Evolutionary conservation across 2,888 invertebrate genomes (phyloP).

Genomic region (Petrolisthes cinctipes): DNA sequence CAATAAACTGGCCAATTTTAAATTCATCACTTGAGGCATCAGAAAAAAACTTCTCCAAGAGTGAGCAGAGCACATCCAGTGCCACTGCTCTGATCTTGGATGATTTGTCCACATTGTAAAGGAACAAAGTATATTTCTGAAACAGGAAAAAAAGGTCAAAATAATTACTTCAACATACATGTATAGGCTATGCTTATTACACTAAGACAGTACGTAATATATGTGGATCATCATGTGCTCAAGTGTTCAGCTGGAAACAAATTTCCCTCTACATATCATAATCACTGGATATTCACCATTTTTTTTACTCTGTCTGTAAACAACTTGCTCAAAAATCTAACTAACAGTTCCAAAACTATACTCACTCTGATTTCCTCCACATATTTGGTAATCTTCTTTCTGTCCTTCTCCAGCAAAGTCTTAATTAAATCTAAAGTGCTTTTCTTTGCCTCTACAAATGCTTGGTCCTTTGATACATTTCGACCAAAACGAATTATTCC

Average conservation of each 20-base stretch:
- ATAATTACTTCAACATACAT: constrained; percentile 9
- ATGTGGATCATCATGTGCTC: not conserved
- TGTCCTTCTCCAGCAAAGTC: constrained; percentile 50
- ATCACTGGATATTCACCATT: not conserved
- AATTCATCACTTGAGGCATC: constrained; percentile 28
- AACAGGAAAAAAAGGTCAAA: constrained; percentile 8
- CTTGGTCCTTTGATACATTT: constrained; percentile 8
- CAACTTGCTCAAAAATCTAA: not conserved
- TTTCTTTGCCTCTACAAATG: constrained; percentile 55
- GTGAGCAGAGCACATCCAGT: constrained; percentile 48
- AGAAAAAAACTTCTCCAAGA: constrained; percentile 39
- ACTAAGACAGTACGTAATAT: not conserved
- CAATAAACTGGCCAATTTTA: constrained; percentile 41
- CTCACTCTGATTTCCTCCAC: constrained; percentile 58
- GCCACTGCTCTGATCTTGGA: constrained; percentile 55
- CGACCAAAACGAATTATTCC: constrained; percentile 55
- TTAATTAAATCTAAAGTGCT: constrained; percentile 56
- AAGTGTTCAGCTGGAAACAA: not conserved
- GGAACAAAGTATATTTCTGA: constrained; percentile 54
- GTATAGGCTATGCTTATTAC: not conserved
- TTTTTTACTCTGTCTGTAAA: not conserved
- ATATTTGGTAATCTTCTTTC: constrained; percentile 48
- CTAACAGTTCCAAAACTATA: not conserved
- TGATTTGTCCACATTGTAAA: constrained; percentile 60
- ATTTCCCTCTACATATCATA: not conserved